Evolutionary conservation across 2,888 invertebrate species (phyloP).

Genomic region (Ochropleura plecta): DNA sequence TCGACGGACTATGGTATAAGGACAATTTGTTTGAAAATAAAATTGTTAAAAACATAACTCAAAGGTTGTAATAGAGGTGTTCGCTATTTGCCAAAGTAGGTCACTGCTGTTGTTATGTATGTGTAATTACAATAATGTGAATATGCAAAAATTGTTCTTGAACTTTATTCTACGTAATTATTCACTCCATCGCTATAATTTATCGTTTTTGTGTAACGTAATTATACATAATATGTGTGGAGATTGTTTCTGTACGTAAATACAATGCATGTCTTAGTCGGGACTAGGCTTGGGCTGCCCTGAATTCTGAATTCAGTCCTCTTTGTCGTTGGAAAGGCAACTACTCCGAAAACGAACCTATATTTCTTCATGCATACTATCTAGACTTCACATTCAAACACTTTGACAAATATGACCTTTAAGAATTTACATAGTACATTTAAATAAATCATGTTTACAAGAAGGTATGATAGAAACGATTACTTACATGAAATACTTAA

Average conservation of each 20-base stretch:
- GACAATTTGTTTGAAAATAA: background rate
- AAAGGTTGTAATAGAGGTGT: background rate
- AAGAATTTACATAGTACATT: too few species aligned
- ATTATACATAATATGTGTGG: background rate
- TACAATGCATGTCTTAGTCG: background rate
- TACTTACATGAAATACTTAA: too few species aligned
- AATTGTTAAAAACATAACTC: constrained; percentile 5
- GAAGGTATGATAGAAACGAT: too few species aligned
- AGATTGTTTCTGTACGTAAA: background rate
- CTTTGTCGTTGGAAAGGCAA: too few species aligned
- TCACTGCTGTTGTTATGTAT: constrained; percentile 34
- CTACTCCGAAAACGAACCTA: too few species aligned
- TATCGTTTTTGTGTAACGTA: constrained; percentile 17
- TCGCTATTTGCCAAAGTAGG: constrained; percentile 42
- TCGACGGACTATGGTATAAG: background rate
- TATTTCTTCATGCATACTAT: too few species aligned
- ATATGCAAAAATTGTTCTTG: constrained; percentile 53
- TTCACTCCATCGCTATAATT: constrained; percentile 23
- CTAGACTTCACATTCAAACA: too few species aligned
- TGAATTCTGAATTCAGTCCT: too few species aligned
- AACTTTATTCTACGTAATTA: constrained; percentile 48
- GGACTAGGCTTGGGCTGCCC: too few species aligned
- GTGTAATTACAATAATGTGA: constrained; percentile 37
- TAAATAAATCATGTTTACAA: too few species aligned
- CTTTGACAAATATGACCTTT: too few species aligned